These are phyloP conservation scores for Carassius carassius DNA, from an alignment of 2,113 vertebrate species.

Conservation along the genomic window DNA sequence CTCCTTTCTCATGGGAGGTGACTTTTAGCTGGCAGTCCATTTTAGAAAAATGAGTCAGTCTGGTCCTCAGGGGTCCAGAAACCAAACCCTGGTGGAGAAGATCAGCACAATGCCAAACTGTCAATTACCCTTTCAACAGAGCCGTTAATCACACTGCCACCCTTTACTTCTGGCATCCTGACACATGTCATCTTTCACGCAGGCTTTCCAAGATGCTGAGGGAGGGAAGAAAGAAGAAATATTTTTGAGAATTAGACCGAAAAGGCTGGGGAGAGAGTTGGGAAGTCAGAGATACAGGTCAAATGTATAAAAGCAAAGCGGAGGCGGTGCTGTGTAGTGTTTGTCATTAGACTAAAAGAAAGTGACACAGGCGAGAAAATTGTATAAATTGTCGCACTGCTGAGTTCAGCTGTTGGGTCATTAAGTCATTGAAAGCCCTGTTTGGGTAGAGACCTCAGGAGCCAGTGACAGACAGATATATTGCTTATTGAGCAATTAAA, in stretches of 20 bases:
- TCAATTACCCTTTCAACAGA: conserved; percentile 99
- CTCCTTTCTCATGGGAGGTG: conserved; percentile 65
- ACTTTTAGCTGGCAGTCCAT: conserved; percentile 73
- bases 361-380: conserved; percentile 38
- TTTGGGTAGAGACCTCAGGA: conserved; percentile 26
- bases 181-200: conserved; percentile 99
- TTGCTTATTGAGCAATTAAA: conserved; percentile 42
- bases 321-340: conserved; percentile 8
- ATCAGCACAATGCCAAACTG: conserved; percentile 92
- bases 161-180: conserved; percentile 96
- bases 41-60: conserved; percentile 85
- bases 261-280: conserved; percentile 53
- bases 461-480: conserved; percentile 44
- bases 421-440: conserved; percentile 40
- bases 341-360: conserved; percentile 7
- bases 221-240: conserved; percentile 50
- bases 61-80: conserved; percentile 86
- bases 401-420: conserved; percentile 38
- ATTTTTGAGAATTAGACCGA: conserved; percentile 34
- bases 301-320: conserved; percentile 38
- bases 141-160: conserved; percentile 98
- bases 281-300: conserved; percentile 59
- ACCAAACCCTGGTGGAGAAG: conserved; percentile 78
- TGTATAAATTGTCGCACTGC: conserved; percentile 17
- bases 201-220: conserved; percentile 83